Conservation (phyloP, 2,797 vertebrate species). For the Eospalax fontanierii region DNA sequence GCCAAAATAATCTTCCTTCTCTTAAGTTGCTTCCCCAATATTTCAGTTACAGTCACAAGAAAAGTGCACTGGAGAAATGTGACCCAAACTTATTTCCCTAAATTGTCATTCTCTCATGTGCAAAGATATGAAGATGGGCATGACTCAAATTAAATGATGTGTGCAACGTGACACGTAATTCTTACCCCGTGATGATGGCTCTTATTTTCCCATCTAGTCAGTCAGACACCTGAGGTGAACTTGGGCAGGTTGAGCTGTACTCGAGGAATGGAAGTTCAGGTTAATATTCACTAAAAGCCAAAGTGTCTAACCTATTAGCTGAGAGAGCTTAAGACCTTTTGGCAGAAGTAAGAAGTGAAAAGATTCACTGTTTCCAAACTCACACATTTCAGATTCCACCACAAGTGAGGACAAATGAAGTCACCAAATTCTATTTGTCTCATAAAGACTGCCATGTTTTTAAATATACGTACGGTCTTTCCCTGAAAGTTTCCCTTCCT, state of each 20-base stretch:
- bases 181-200: neutral
- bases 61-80: neutral
- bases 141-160: neutral
- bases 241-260: neutral
- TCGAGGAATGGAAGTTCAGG: neutral
- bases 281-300: neutral
- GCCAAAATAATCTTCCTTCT: neutral
- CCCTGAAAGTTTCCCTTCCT: neutral
- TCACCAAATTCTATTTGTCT: neutral
- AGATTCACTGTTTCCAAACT: neutral
- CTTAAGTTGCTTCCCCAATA: neutral
- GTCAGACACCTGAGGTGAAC: neutral
- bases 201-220: neutral
- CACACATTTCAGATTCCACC: neutral
- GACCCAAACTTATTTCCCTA: neutral
- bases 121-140: neutral
- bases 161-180: rapidly evolving
- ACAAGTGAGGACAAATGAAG: neutral
- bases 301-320: neutral
- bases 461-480: neutral
- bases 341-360: neutral
- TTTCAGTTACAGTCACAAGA: neutral
- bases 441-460: neutral
- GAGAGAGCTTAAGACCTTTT: neutral
- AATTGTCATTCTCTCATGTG: neutral